Evolutionary conservation across 37 sponge, comb jelly and placozoan species (phyloP).

Genomic region (Halisarca cf. caerulea): DNA sequence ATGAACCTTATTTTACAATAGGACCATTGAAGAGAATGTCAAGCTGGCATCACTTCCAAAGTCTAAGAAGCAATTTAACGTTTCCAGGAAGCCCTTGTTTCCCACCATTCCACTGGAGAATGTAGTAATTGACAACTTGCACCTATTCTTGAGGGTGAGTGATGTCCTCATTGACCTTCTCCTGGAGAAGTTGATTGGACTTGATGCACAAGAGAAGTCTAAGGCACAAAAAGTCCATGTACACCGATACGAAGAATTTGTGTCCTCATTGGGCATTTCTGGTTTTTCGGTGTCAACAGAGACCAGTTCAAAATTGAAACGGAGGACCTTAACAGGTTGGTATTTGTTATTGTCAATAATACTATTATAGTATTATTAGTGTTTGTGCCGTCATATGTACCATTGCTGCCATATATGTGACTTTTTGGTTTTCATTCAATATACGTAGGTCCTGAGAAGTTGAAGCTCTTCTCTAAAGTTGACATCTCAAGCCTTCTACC

Average conservation of each 20-base stretch:
- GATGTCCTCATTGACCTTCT: conserved; percentile 29
- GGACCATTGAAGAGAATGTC: conserved; percentile 9
- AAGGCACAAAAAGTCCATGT: conserved; percentile 3
- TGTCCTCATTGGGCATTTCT: neutral
- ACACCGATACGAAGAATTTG: neutral
- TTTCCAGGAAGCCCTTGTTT: conserved; percentile 4
- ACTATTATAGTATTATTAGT: too few species aligned
- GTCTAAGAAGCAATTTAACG: conserved; percentile 7
- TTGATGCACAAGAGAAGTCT: neutral
- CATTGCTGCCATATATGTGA: neutral
- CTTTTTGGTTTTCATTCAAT: neutral
- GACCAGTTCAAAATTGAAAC: neutral
- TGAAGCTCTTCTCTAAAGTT: conserved; percentile 11
- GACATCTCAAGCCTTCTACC: neutral
- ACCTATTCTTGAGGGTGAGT: conserved; percentile 18
- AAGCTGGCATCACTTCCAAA: neutral
- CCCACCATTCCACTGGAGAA: neutral
- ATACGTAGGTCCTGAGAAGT: conserved; percentile 17
- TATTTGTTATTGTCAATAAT: neutral
- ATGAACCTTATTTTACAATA: neutral
- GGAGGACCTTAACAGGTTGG: neutral
- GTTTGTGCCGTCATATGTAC: too few species aligned
- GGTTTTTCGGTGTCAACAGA: neutral
- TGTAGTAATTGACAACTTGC: conserved; percentile 31
- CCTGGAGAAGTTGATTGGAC: neutral